Percentiles rank a stretch among this genome's conserved stretches.
phyloP scores from a whole-genome alignment of 2,113 vertebrate species.

The Anoplopoma fimbria region DNA sequence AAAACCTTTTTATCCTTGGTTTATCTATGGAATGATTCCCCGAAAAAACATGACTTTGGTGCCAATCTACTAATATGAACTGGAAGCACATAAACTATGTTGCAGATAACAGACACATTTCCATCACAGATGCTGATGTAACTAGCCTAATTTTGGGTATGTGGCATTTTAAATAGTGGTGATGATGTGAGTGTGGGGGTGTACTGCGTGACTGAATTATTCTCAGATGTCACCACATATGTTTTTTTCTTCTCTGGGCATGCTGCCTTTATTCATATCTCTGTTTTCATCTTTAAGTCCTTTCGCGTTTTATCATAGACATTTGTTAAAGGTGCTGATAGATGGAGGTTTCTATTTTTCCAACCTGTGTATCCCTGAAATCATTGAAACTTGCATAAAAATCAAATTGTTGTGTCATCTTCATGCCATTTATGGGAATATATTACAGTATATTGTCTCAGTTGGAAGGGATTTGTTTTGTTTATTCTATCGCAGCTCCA shows the following conservation, averaged over 20 bases:
- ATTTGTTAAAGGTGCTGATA: background rate
- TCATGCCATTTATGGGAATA: background rate
- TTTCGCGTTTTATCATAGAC: background rate
- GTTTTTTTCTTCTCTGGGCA: no score
- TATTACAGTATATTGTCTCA: background rate
- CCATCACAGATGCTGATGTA: no score
- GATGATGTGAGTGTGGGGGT: background rate
- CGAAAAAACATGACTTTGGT: no score
- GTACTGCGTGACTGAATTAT: background rate
- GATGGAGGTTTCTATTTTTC: background rate
- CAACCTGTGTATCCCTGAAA: background rate
- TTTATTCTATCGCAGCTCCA: slow-evolving; percentile 1
- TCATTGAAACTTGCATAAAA: background rate
- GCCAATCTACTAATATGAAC: no score
- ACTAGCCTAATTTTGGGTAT: no score
- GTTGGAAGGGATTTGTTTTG: background rate
- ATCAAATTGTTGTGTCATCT: background rate
- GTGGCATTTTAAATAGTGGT: background rate
- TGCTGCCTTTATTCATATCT: background rate
- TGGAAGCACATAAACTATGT: no score
- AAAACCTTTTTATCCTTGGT: no score
- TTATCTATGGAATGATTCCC: no score
- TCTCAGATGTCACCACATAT: no score
- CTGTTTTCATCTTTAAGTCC: background rate
- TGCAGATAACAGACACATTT: no score